Evolutionary conservation across 2,113 vertebrate species (phyloP).

Genomic region (Gopherus flavomarginatus): DNA sequence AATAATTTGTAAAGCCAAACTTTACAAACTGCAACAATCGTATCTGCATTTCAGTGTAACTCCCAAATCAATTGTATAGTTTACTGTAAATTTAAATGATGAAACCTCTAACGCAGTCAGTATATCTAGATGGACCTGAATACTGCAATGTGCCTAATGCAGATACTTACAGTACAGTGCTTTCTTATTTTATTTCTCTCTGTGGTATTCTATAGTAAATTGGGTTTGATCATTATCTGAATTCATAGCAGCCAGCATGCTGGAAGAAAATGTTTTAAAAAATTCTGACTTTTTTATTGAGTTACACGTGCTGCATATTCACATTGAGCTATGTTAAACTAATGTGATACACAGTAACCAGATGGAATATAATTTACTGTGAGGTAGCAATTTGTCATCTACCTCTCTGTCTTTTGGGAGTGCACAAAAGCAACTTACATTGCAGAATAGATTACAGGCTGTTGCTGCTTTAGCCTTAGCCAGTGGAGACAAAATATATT

Average conservation of each 20-base stretch:
- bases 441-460: neutral
- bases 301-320: neutral
- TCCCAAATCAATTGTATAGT: neutral
- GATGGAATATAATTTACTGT: neutral
- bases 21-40: neutral
- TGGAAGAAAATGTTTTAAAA: neutral
- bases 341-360: rapidly evolving
- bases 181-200: neutral
- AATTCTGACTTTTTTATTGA: neutral
- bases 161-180: neutral
- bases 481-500: neutral
- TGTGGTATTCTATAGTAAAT: neutral
- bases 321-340: neutral
- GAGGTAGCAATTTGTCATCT: neutral
- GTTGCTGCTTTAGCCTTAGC: neutral
- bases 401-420: neutral
- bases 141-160: neutral
- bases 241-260: neutral
- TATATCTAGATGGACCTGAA: neutral
- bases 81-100: neutral
- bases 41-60: neutral
- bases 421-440: neutral
- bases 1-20: neutral
- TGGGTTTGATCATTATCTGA: neutral
- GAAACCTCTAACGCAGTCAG: neutral